These are phyloP conservation scores for Cossypha heuglini DNA, from an alignment of 2,797 vertebrate genomes.

Conservation along the genomic window DNA sequence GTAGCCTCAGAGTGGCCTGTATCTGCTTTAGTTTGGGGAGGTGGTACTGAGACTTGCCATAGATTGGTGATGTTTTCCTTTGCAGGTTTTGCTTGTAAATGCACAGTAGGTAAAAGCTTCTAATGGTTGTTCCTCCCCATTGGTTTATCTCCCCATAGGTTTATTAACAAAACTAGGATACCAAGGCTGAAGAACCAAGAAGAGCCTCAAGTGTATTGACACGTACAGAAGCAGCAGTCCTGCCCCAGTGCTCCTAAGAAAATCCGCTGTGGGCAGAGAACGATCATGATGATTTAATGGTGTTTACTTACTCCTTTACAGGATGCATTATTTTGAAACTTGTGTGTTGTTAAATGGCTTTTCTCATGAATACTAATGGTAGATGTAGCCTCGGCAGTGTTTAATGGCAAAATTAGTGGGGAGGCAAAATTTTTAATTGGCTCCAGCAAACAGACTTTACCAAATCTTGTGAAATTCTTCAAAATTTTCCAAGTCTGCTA, in stretches of 20 bases:
- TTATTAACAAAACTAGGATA: constrained; percentile 99
- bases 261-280: constrained; percentile 88
- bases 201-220: constrained; percentile 98
- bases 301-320: constrained; percentile 86
- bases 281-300: constrained; percentile 84
- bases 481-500: neutral
- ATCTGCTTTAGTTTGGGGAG: constrained; percentile 76
- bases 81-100: constrained; percentile 85
- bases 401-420: constrained; percentile 32
- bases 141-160: constrained; percentile 99
- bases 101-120: constrained; percentile 82
- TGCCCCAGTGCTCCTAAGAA: constrained; percentile 89
- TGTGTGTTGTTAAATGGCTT: constrained; percentile 75
- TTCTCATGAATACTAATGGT: constrained; percentile 59
- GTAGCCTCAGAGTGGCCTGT: constrained; percentile 72
- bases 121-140: constrained; percentile 98
- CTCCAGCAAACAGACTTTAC: neutral
- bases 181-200: constrained; percentile 96
- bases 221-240: constrained; percentile 95
- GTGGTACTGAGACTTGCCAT: constrained; percentile 76
- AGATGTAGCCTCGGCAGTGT: constrained; percentile 56
- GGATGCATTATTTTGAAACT: constrained; percentile 75
- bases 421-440: constrained; percentile 48
- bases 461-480: neutral
- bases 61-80: constrained; percentile 85